Conservation (phyloP, 2,797 vertebrate species). For the Fistularia tabacaria region DNA sequence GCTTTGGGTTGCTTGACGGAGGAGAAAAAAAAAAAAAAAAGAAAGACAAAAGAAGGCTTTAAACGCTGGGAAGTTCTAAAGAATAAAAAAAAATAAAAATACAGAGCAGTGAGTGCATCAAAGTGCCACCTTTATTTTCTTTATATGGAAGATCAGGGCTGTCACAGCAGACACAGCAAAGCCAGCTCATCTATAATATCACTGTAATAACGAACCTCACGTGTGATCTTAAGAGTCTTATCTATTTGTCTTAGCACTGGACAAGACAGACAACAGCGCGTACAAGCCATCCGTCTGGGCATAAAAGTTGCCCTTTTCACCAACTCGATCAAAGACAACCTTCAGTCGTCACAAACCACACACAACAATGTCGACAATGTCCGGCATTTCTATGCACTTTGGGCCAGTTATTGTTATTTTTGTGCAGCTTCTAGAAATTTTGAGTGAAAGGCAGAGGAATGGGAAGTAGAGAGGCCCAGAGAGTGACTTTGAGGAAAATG, state of each 20-base stretch:
- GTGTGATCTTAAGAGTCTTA: too few relatives aligned
- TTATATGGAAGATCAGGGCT: background rate
- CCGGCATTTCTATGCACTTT: conserved; percentile 39
- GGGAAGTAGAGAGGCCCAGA: conserved; percentile 32
- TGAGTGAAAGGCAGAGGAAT: conserved; percentile 38
- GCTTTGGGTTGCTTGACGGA: conserved; percentile 73
- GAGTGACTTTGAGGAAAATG: conserved; percentile 38
- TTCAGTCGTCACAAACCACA: conserved; percentile 40
- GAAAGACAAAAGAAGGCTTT: background rate
- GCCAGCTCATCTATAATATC: background rate
- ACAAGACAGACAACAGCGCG: too few relatives aligned
- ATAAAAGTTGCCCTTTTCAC: conserved; percentile 58
- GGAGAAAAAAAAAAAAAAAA: background rate
- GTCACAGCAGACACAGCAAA: background rate
- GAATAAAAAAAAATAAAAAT: background rate
- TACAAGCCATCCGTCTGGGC: conserved; percentile 27
- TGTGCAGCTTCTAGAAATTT: conserved; percentile 56
- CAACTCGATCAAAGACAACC: conserved; percentile 47
- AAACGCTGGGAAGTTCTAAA: background rate
- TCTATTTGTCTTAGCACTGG: too few relatives aligned
- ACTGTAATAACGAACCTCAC: too few relatives aligned
- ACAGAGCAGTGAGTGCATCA: background rate
- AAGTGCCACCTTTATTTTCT: background rate
- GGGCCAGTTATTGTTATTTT: conserved; percentile 35
- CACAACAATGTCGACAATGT: conserved; percentile 16